Evolutionary conservation across 1,140 invertebrate genomes (phyloP).

Genomic region (Leptopilina boulardi): DNA sequence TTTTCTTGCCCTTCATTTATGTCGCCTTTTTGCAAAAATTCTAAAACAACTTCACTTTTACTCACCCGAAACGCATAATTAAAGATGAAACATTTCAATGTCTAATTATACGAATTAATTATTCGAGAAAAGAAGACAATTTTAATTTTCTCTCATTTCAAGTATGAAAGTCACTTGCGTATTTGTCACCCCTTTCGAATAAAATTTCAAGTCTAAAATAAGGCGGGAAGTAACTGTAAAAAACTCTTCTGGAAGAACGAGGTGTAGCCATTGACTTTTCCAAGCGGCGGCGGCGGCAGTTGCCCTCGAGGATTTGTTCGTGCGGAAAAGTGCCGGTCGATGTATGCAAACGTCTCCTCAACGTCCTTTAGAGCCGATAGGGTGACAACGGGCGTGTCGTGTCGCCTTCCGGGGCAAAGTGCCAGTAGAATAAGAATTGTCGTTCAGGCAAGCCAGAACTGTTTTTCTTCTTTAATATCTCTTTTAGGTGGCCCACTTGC

Average conservation of each 20-base stretch:
- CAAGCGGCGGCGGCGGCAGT: background rate
- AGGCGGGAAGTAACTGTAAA: slow-evolving; percentile 25
- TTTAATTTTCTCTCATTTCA: background rate
- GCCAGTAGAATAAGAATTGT: slow-evolving; percentile 65
- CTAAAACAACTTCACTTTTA: no score
- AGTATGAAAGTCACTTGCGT: slow-evolving; percentile 9
- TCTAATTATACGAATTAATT: background rate
- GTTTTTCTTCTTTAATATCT: background rate
- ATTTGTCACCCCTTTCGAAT: slow-evolving; percentile 14
- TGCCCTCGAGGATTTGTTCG: slow-evolving; percentile 70
- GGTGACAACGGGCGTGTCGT: slow-evolving; percentile 73
- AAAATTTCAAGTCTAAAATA: slow-evolving; percentile 5
- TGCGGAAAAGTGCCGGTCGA: slow-evolving; percentile 74
- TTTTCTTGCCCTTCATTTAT: background rate
- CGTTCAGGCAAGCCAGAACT: slow-evolving; percentile 35
- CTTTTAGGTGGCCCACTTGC: background rate
- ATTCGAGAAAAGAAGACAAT: background rate
- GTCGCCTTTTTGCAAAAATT: background rate
- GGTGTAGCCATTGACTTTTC: slow-evolving; percentile 41
- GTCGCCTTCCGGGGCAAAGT: slow-evolving; percentile 49
- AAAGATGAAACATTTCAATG: background rate
- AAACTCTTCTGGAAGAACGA: background rate
- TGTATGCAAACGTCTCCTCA: slow-evolving; percentile 74
- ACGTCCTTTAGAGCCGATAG: slow-evolving; percentile 71
- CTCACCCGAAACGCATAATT: no score